phyloP scores from a whole-genome alignment of 2,888 invertebrate genomes.

The Seladonia tumulorum region DNA sequence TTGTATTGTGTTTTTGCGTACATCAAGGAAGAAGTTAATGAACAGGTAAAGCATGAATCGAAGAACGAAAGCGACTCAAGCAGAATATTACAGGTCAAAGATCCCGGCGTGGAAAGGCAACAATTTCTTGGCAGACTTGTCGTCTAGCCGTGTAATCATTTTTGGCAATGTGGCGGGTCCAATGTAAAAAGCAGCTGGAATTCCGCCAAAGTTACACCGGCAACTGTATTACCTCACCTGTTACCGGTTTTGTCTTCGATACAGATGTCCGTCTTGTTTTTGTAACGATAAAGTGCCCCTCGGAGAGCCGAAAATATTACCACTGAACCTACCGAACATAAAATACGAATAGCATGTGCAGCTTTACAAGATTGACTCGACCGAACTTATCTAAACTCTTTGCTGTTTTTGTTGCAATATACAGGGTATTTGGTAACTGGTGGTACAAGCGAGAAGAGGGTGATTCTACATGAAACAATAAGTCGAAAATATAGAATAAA shows the following conservation, averaged over 20 bases:
- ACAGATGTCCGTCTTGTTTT: constrained; percentile 30
- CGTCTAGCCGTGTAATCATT: constrained; percentile 74
- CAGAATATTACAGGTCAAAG: constrained; percentile 42
- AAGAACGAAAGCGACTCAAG: neutral
- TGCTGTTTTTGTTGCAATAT: too few species aligned
- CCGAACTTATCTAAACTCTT: too few species aligned
- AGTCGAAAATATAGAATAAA: too few species aligned
- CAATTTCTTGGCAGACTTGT: constrained; percentile 61
- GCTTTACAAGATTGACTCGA: too few species aligned
- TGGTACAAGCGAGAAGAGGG: too few species aligned
- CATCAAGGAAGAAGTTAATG: neutral
- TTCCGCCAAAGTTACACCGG: constrained; percentile 67
- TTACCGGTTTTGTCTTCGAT: constrained; percentile 64
- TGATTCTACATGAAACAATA: too few species aligned
- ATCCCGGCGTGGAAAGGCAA: constrained; percentile 35
- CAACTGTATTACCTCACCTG: constrained; percentile 71
- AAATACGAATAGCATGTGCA: too few species aligned
- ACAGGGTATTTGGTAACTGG: too few species aligned
- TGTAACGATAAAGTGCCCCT: neutral
- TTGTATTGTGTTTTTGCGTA: neutral
- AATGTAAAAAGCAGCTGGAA: constrained; percentile 71
- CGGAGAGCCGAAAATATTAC: neutral
- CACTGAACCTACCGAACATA: neutral
- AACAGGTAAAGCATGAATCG: constrained; percentile 1
- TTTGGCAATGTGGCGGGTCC: constrained; percentile 69